Base-by-base conservation (phyloP, 2,113 vertebrate species). In the Dicentrarchus labrax region DNA sequence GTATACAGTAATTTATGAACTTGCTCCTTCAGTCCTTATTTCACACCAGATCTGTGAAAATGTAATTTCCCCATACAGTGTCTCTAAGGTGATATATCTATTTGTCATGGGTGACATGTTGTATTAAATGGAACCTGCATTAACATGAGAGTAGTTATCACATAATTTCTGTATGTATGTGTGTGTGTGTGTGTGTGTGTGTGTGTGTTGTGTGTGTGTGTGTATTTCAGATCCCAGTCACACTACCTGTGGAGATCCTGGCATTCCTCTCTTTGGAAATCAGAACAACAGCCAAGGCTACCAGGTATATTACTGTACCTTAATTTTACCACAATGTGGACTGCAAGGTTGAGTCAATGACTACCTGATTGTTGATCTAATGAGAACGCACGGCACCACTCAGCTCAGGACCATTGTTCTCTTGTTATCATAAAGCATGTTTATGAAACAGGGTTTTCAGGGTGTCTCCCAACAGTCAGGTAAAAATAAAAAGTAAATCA, bases 221-320 rank as follows among this genome's bases (percentile, higher is more conserved):
- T 86, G 43, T 61, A 10, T 87, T 83, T 39, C 76, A 99, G 98
- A 99, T 90, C 97, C 98, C 8, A 97, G 95, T 39, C 97, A 98
- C 89, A 99, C 98, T 1, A 97, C 92, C 0, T 99, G 98, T 38
- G 91, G 93, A 0, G 98, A 99, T 86, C 98, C 98, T 0, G 97
- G 98, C 1, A 84, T 93, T 54, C 98, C 98, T 0, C 93, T 97
- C 45, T 99, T 98, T 43, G 98, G 98, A 88, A 95, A 95, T 81
- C 98, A 98, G 93, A 99, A 99, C 95, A 98, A 95, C 89, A 97
- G 97, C 87, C 97, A 97, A 93, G 98, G 98, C 82, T 99, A 96
- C 86, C 98, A 99, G 97, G 98, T 98, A 47, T 71, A 48, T 15
- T 50, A 72, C 2, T 41, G 5, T 41, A 60, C 6, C 12, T 45